phyloP scores from a whole-genome alignment of 2,797 vertebrate species.

The Lagorchestes hirsutus region DNA sequence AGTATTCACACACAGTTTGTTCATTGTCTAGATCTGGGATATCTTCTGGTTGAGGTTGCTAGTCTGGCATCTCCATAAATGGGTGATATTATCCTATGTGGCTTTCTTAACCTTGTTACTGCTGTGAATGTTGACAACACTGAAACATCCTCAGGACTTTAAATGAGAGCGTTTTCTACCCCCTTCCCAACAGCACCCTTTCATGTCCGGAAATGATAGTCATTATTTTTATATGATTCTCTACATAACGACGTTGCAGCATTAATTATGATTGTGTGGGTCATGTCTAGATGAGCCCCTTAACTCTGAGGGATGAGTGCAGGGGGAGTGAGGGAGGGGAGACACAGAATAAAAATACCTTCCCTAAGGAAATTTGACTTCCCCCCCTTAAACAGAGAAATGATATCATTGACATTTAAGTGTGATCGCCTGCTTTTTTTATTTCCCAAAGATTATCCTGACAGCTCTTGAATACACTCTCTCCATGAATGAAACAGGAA shows the following conservation, averaged over 20 bases:
- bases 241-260: constrained; percentile 14
- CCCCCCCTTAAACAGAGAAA: constrained; percentile 4
- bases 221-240: constrained; percentile 7
- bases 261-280: background rate
- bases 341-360: constrained; percentile 4
- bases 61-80: constrained; percentile 10
- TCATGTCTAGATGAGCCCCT: background rate
- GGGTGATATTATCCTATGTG: background rate
- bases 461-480: background rate
- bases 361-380: background rate
- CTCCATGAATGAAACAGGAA: constrained; percentile 19
- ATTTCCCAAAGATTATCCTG: constrained; percentile 44
- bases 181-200: constrained; percentile 10
- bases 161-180: constrained; percentile 32
- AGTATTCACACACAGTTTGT: background rate
- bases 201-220: constrained; percentile 9
- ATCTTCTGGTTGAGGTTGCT: constrained; percentile 13
- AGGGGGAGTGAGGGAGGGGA: background rate
- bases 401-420: background rate
- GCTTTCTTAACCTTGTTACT: constrained; percentile 13
- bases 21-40: constrained; percentile 7
- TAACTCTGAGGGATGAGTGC: constrained; percentile 35
- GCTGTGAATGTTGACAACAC: constrained; percentile 7
- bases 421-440: constrained; percentile 20
- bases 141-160: background rate